Evolutionary conservation across 2,113 vertebrate genomes (phyloP).

Genomic region (Xenopus borealis): DNA sequence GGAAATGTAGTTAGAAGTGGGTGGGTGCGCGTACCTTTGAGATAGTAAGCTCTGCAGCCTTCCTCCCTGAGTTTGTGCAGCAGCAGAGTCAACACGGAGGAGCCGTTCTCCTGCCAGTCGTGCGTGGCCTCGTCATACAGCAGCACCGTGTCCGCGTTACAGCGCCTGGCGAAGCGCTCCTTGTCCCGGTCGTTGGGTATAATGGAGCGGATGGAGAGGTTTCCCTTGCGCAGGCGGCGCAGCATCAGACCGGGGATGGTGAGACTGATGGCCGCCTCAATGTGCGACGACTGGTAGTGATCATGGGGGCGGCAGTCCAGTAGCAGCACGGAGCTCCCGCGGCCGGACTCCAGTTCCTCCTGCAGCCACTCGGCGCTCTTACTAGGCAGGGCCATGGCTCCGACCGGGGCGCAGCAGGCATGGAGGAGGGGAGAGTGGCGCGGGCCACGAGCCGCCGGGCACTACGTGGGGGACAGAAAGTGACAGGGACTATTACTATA

Average conservation of each 20-base stretch:
- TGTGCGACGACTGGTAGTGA: slow-evolving; percentile 93
- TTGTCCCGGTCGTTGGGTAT: slow-evolving; percentile 95
- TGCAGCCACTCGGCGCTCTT: slow-evolving; percentile 96
- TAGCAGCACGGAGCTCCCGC: slow-evolving; percentile 79
- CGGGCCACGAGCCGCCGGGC: neutral
- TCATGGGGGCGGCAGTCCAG: slow-evolving; percentile 92
- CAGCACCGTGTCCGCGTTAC: slow-evolving; percentile 89
- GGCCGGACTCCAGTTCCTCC: slow-evolving; percentile 87
- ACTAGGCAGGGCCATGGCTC: slow-evolving; percentile 80
- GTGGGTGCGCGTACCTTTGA: slow-evolving; percentile 73
- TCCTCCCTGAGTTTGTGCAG: slow-evolving; percentile 93
- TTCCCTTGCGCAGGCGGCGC: slow-evolving; percentile 89
- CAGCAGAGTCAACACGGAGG: slow-evolving; percentile 88
- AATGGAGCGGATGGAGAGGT: slow-evolving; percentile 93
- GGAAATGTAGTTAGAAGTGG: neutral
- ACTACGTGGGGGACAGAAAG: neutral
- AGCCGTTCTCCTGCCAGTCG: slow-evolving; percentile 81
- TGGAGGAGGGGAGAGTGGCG: neutral
- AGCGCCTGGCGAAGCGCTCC: slow-evolving; percentile 88
- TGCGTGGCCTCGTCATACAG: slow-evolving; percentile 91
- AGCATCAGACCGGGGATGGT: slow-evolving; percentile 96
- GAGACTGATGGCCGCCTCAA: slow-evolving; percentile 95
- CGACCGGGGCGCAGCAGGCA: slow-evolving; percentile 66
- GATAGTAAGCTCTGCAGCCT: slow-evolving; percentile 90
- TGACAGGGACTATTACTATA: neutral